Evolutionary conservation across 1,140 invertebrate species (phyloP).

Genomic region (Portunus trituberculatus): DNA sequence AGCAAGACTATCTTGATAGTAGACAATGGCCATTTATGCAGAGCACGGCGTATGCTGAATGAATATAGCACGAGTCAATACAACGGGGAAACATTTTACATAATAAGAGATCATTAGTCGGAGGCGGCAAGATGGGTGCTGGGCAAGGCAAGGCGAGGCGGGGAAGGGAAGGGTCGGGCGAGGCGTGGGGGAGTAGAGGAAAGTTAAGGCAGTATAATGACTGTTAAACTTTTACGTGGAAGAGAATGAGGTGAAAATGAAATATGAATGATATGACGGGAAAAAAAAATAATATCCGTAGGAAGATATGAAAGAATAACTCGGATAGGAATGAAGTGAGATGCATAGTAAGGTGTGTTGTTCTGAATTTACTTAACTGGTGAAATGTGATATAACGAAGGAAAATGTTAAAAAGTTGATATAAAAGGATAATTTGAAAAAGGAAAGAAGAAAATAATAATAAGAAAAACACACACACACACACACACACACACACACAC

Average conservation of each 20-base stretch:
- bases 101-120: background rate
- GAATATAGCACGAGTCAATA: background rate
- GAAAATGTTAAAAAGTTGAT: too few species aligned
- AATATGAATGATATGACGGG: background rate
- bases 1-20: too few species aligned
- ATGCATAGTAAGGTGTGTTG: too few species aligned
- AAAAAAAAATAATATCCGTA: background rate
- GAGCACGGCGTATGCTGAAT: background rate
- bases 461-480: too few species aligned
- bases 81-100: conserved; percentile 1
- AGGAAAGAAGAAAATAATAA: too few species aligned
- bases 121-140: background rate
- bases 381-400: too few species aligned
- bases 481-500: too few species aligned
- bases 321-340: too few species aligned
- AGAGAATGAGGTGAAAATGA: background rate
- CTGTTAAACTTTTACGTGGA: background rate
- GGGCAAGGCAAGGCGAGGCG: too few species aligned
- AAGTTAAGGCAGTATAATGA: background rate
- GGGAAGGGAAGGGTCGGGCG: background rate
- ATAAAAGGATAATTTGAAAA: too few species aligned
- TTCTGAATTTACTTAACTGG: too few species aligned
- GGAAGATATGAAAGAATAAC: background rate
- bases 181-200: background rate
- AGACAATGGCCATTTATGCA: background rate